Percentiles rank a stretch among this genome's conserved stretches.
Evolutionary conservation across 2,797 vertebrate species (phyloP).

Genomic region (Neoniphon sammara): DNA sequence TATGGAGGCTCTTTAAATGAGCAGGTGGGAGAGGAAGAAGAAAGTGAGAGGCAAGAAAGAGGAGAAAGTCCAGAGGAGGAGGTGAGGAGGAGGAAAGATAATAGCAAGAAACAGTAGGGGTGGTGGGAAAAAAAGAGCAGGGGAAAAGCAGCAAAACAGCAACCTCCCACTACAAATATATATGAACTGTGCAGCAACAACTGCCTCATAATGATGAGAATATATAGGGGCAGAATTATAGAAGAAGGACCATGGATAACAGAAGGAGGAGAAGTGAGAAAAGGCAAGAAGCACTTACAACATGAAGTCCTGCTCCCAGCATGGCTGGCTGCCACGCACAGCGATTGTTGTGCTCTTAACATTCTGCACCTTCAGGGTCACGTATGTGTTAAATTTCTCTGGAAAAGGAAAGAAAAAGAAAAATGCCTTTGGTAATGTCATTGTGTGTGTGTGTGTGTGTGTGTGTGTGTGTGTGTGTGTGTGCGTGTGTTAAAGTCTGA

Average conservation of each 20-base stretch:
- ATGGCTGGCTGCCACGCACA: constrained; percentile 94
- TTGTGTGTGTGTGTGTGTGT: not conserved
- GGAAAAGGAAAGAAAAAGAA: constrained; percentile 48
- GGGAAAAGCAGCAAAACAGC: too few species aligned
- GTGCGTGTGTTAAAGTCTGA: not conserved
- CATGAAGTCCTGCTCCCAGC: constrained; percentile 99
- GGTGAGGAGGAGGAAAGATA: not conserved
- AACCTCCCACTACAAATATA: not conserved
- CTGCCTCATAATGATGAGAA: not conserved
- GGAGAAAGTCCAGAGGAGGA: not conserved
- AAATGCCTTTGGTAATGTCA: constrained; percentile 11
- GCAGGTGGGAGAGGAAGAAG: not conserved
- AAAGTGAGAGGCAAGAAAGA: not conserved
- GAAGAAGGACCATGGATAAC: not conserved
- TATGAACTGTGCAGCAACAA: not conserved
- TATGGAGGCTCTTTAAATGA: not conserved
- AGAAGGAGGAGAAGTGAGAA: constrained; percentile 1
- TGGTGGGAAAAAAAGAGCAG: not conserved
- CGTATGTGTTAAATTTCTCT: constrained; percentile 99
- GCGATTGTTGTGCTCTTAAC: constrained; percentile 99
- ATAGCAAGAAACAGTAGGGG: not conserved
- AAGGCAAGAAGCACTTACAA: constrained; percentile 89
- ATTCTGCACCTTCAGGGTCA: constrained; percentile 99
- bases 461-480: not conserved
- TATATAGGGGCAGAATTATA: not conserved